Base-by-base conservation (phyloP, 2,888 invertebrate species). In the Dasysyrphus tricinctus region DNA sequence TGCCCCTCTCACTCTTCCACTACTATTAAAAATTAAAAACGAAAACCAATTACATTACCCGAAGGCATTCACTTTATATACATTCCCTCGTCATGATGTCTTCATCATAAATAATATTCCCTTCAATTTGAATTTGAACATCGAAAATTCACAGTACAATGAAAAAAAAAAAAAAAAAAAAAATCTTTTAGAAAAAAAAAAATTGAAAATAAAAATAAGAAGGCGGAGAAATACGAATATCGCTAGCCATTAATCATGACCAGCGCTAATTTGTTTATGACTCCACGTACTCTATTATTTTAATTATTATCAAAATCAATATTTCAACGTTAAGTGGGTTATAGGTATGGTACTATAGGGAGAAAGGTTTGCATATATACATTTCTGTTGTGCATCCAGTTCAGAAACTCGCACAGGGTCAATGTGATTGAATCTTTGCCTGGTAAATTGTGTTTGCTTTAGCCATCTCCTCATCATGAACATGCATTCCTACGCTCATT, bases 231-330 rank as follows among this genome's bases (percentile, higher is more conserved):
- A 7, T 6, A 9, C 4, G 3, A n/a, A 8, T 11, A 47, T 57
- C 83, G 65, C 12, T 42, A 65, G 32, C 76, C 76, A 84, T 80
- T 73, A 74, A 80, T 80, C 85, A 70, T 61, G 63, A 4, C 29
- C 32, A 69, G 47, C 51, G 80, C 49, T 80, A 80, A 85, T 85
- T 80, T 85, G 80, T 74, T 85, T 80, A 80, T 80, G 44, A 44
- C 61, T 69, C 49, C 49, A 19, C 16, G 34, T 61, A 59, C 16
- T 14, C 59, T 76, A 34, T 59, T 59, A 39, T 59, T 72, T 47
- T 61, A 57, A 61, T 77, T 73, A 73, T 85, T 73, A 69, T 49
- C 61, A 67, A 77, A 73, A 80, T 80, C 72, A 80, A 76, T 76
- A 75, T 74, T 51, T 57, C 34, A 32, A 24, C 44, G 16, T 47